phyloP scores from a whole-genome alignment of 2,888 invertebrate species.

The Stenolophus ochropezus region DNA sequence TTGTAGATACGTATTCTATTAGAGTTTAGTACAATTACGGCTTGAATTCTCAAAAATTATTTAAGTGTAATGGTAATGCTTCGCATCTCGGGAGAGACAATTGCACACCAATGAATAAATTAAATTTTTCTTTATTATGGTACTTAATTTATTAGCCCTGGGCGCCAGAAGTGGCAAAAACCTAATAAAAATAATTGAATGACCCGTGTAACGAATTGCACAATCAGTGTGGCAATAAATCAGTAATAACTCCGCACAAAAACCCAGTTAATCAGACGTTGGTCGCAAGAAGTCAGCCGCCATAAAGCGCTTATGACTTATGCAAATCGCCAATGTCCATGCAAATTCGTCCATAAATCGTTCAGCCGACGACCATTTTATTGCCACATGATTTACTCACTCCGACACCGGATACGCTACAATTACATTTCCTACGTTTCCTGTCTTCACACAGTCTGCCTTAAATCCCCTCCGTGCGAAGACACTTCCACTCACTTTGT shows the following conservation, averaged over 20 bases:
- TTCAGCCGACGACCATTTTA: slow-evolving; percentile 60
- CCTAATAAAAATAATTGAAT: slow-evolving; percentile 16
- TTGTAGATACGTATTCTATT: too few species aligned
- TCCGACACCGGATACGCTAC: slow-evolving; percentile 46
- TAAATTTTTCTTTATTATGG: background rate
- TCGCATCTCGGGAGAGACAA: too few species aligned
- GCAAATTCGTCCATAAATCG: slow-evolving; percentile 65
- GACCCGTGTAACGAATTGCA: slow-evolving; percentile 10
- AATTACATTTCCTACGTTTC: slow-evolving; percentile 48
- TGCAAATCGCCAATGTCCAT: slow-evolving; percentile 64
- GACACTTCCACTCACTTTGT: background rate
- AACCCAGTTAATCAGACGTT: slow-evolving; percentile 29
- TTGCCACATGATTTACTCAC: slow-evolving; percentile 61
- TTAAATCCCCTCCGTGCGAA: background rate
- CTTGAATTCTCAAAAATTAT: too few species aligned
- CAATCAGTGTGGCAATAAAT: slow-evolving; percentile 24
- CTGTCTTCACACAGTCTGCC: background rate
- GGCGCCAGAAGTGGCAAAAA: background rate
- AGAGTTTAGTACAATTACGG: too few species aligned
- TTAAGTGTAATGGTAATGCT: too few species aligned
- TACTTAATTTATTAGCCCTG: background rate
- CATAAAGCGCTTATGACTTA: slow-evolving; percentile 64
- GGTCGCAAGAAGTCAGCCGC: slow-evolving; percentile 26
- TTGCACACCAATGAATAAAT: background rate
- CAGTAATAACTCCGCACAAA: slow-evolving; percentile 28